phyloP scores from a whole-genome alignment of 2,797 vertebrate genomes.

The Gephyroberyx darwinii region DNA sequence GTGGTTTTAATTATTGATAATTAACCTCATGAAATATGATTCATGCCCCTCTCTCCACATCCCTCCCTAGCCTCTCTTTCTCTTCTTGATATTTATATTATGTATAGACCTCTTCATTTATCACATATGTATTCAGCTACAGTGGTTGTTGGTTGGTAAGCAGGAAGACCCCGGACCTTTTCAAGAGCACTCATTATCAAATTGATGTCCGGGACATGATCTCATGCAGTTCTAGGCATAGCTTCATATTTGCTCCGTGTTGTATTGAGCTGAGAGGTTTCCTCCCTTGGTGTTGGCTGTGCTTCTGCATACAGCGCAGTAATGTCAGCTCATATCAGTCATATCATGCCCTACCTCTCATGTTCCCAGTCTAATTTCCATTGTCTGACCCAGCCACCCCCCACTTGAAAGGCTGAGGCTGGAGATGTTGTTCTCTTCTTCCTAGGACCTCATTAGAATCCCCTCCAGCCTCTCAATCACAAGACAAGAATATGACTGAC shows the following conservation, averaged over 20 bases:
- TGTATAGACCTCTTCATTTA: not conserved
- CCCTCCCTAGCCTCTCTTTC: not conserved
- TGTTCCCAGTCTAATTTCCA: conserved; percentile 64
- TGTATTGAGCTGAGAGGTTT: conserved; percentile 26
- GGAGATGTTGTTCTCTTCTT: conserved; percentile 40
- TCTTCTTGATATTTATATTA: conserved; percentile 15
- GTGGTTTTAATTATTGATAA: conserved; percentile 60
- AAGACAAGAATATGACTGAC: conserved; percentile 30
- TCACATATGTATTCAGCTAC: not conserved
- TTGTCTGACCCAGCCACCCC: conserved; percentile 53
- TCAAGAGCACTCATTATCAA: conserved; percentile 37
- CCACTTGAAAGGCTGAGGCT: conserved; percentile 47
- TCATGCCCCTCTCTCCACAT: conserved; percentile 22
- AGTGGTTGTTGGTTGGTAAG: conserved; percentile 8
- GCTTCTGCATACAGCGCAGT: conserved; percentile 41
- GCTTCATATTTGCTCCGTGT: conserved; percentile 46
- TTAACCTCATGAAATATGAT: conserved; percentile 58
- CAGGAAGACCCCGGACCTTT: conserved; percentile 15
- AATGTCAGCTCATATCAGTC: conserved; percentile 63
- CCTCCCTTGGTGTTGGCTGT: conserved; percentile 24
- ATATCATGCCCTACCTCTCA: conserved; percentile 46
- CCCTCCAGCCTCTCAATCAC: conserved; percentile 32
- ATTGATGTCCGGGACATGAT: conserved; percentile 31
- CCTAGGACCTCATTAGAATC: conserved; percentile 62
- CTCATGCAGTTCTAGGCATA: conserved; percentile 7